Percentiles rank a stretch among this genome's conserved stretches.
phyloP scores from a whole-genome alignment of 2,113 vertebrate species.

The Garra rufa region DNA sequence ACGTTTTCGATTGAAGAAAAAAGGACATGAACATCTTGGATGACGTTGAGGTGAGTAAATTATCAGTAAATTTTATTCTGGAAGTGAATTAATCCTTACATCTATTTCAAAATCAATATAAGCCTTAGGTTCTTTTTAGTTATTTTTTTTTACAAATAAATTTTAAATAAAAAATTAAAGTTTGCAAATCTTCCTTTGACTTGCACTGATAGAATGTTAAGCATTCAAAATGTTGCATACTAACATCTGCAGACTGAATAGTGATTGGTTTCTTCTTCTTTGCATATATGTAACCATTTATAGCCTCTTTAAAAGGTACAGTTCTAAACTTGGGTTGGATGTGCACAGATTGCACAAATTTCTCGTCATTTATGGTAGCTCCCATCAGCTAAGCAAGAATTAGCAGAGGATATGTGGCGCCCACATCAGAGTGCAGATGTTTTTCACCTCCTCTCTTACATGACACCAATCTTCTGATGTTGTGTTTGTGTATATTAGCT shows the following conservation, averaged over 20 bases:
- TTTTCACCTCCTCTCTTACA: neutral
- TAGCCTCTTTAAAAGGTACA: neutral
- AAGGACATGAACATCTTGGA: no score
- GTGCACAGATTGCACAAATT: neutral
- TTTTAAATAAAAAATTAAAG: no score
- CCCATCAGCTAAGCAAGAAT: neutral
- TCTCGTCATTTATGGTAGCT: neutral
- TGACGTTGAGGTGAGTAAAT: no score
- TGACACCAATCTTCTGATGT: neutral
- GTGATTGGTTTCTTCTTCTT: neutral
- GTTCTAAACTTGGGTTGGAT: neutral
- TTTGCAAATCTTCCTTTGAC: neutral
- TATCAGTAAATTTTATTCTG: no score
- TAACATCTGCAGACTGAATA: neutral
- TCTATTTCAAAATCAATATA: no score
- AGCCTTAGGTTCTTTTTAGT: no score
- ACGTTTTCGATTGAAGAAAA: no score
- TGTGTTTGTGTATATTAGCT: constrained; percentile 8
- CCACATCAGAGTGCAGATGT: constrained; percentile 8
- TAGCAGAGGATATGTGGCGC: neutral
- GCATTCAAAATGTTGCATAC: neutral
- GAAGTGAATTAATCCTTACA: no score
- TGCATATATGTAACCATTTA: neutral
- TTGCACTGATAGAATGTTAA: neutral
- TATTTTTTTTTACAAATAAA: no score